Percentiles rank a stretch among this genome's conserved stretches.
Conservation (phyloP, 2,113 vertebrate genomes). For the Poeciliopsis turrubarensis region DNA sequence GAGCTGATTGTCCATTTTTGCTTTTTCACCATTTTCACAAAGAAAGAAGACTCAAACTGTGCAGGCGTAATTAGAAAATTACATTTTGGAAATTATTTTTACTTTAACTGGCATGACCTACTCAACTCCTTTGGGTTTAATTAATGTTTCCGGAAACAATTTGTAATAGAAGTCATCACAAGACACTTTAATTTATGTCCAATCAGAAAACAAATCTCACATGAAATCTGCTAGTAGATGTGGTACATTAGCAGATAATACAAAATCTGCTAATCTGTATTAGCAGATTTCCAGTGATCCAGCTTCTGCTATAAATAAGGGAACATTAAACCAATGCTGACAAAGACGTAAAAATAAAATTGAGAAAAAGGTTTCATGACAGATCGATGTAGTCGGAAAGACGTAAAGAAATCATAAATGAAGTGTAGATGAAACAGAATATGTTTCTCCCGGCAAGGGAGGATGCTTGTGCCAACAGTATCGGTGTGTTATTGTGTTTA, state of each 20-base stretch:
- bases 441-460: neutral
- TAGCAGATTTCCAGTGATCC: neutral
- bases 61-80: neutral
- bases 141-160: neutral
- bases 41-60: neutral
- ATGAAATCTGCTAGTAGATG: too few species aligned
- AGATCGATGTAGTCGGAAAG: neutral
- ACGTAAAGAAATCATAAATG: neutral
- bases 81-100: neutral
- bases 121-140: neutral
- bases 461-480: neutral
- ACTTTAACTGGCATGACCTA: neutral
- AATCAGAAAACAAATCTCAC: too few species aligned
- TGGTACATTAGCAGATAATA: too few species aligned
- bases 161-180: neutral
- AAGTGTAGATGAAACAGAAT: neutral
- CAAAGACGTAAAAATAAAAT: neutral
- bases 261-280: too few species aligned
- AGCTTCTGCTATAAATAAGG: neutral
- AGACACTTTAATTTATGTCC: neutral
- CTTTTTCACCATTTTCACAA: neutral
- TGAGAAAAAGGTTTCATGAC: neutral
- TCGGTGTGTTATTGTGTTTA: constrained; percentile 6
- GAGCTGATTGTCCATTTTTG: neutral
- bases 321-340: neutral